Evolutionary conservation across 2,797 vertebrate genomes (phyloP).

Genomic region (Loriculus beryllinus): DNA sequence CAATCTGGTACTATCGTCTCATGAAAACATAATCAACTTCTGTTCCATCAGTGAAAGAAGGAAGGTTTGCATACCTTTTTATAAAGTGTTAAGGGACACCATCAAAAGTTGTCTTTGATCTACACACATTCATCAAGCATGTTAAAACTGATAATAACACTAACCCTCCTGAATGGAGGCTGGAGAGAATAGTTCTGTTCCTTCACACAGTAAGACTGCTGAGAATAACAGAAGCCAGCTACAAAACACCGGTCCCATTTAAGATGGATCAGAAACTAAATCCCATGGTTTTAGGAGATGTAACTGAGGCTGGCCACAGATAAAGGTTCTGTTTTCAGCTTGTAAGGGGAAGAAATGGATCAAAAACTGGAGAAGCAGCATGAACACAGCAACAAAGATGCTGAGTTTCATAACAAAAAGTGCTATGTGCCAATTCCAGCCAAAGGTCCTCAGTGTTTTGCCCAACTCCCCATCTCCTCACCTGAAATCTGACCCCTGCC

Average conservation of each 20-base stretch:
- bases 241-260: not conserved
- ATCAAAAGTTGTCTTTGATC: not conserved
- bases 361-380: not conserved
- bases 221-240: not conserved
- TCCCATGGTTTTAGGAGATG: not conserved
- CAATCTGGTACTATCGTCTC: not conserved
- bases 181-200: not conserved
- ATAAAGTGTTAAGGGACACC: not conserved
- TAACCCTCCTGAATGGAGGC: not conserved
- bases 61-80: not conserved
- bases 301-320: not conserved
- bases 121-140: not conserved
- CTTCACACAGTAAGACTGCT: rapidly evolving
- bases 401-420: not conserved
- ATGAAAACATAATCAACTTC: not conserved
- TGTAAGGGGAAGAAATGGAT: not conserved
- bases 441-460: not conserved
- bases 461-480: not conserved
- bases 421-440: not conserved
- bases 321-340: not conserved
- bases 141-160: not conserved
- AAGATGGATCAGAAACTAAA: not conserved
- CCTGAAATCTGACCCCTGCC: not conserved
- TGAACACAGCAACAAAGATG: not conserved
- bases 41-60: not conserved